phyloP scores from a whole-genome alignment of 2,797 vertebrate species.

The Clarias laeviceps region DNA sequence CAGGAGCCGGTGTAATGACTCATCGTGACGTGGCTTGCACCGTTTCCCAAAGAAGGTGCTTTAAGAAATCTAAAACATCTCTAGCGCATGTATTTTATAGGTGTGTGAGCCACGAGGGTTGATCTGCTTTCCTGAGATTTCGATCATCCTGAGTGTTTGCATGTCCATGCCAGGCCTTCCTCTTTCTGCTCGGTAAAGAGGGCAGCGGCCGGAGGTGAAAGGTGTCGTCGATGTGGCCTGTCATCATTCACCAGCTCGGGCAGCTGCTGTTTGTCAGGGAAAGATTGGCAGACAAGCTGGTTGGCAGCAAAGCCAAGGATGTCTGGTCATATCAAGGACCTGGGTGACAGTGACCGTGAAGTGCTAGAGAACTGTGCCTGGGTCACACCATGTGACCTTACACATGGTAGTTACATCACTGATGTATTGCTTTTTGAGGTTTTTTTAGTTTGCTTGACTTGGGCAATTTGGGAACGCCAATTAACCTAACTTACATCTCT shows the following conservation, averaged over 20 bases:
- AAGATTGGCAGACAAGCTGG: conserved; percentile 25
- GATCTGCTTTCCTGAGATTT: conserved; percentile 17
- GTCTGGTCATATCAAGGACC: conserved; percentile 9
- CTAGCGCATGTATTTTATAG: conserved; percentile 3
- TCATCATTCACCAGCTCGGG: conserved; percentile 69
- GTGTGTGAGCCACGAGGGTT: neutral
- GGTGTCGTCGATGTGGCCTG: conserved; percentile 36
- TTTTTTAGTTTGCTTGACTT: too few species aligned
- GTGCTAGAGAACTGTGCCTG: neutral
- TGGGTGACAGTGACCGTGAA: neutral
- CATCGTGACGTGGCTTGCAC: neutral
- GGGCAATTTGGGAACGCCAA: too few species aligned
- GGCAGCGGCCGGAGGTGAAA: conserved; percentile 44
- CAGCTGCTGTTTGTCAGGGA: conserved; percentile 67
- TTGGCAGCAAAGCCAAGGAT: conserved; percentile 14
- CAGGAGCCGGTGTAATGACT: conserved; percentile 14
- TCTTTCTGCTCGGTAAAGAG: conserved; percentile 30
- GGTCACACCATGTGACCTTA: neutral
- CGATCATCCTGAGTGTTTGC: conserved; percentile 26
- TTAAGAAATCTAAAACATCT: conserved; percentile 18
- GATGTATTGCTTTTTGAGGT: too few species aligned
- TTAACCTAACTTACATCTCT: too few species aligned
- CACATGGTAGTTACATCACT: neutral
- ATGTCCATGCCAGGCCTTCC: neutral
- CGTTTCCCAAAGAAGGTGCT: neutral